Evolutionary conservation across 2,113 vertebrate species (phyloP).

Genomic region (Hippocampus comes): DNA sequence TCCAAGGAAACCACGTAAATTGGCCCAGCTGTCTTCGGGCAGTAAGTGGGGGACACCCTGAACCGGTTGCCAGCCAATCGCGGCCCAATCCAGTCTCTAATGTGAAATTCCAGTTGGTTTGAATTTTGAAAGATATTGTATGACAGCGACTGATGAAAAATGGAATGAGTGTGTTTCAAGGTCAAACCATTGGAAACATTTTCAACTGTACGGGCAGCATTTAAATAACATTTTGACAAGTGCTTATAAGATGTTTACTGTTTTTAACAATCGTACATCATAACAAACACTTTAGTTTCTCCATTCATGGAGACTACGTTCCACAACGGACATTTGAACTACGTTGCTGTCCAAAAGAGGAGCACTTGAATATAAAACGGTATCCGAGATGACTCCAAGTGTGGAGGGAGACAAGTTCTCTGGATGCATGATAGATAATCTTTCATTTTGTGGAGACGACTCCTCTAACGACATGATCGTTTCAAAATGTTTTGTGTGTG

Average conservation of each 20-base stretch:
- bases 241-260: neutral
- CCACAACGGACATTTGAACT: neutral
- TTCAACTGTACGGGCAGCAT: neutral
- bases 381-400: neutral
- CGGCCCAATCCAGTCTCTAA: neutral
- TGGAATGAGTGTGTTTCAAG: neutral
- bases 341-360: neutral
- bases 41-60: no score
- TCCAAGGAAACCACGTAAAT: neutral
- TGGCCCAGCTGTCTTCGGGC: neutral
- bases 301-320: neutral
- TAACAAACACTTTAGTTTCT: neutral
- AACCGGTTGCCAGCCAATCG: no score
- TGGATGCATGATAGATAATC: neutral
- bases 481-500: neutral
- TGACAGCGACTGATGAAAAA: neutral
- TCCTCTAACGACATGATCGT: neutral
- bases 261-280: neutral
- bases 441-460: neutral
- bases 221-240: neutral
- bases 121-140: neutral
- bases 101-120: neutral
- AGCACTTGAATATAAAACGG: neutral
- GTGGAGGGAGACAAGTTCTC: neutral
- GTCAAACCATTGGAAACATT: neutral